Conservation (phyloP, 2,888 invertebrate genomes). For the Drosophila dives region DNA sequence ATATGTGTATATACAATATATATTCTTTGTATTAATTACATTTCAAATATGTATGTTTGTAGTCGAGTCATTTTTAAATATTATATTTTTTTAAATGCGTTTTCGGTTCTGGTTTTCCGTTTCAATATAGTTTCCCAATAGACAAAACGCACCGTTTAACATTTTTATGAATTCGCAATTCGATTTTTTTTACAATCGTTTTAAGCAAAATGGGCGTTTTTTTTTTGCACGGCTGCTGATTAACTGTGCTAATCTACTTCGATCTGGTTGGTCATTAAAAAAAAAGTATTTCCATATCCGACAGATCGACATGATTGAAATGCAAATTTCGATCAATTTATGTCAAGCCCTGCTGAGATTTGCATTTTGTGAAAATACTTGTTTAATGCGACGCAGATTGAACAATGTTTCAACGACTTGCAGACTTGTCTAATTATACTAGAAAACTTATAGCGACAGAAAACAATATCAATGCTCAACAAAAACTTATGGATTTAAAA, state of each 20-base stretch:
- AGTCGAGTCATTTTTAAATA: conserved; percentile 28
- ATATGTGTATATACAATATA: conserved; percentile 26
- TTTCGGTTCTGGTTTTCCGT: conserved; percentile 21
- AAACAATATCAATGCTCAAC: conserved; percentile 17
- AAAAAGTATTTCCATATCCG: background rate
- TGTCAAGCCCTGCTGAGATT: background rate
- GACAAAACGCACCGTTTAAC: conserved; percentile 18
- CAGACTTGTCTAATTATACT: conserved; percentile 57
- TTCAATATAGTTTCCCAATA: conserved; percentile 13
- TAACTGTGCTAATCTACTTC: background rate
- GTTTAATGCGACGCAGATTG: background rate
- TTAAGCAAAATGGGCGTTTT: conserved; percentile 4
- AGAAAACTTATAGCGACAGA: conserved; percentile 36
- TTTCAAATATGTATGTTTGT: conserved; percentile 29
- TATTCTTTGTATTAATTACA: conserved; percentile 22
- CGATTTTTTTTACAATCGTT: conserved; percentile 2
- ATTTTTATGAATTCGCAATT: conserved; percentile 12
- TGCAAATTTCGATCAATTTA: background rate
- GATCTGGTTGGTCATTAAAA: conserved; percentile 11
- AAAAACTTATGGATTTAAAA: conserved; percentile 17
- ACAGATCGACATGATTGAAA: background rate
- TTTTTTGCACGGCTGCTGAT: conserved; percentile 7
- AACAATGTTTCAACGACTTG: conserved; percentile 8
- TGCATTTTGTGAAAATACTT: background rate
- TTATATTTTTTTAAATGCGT: conserved; percentile 44